Conservation (phyloP, 1,140 invertebrate genomes). For the Penaeus indicus region DNA sequence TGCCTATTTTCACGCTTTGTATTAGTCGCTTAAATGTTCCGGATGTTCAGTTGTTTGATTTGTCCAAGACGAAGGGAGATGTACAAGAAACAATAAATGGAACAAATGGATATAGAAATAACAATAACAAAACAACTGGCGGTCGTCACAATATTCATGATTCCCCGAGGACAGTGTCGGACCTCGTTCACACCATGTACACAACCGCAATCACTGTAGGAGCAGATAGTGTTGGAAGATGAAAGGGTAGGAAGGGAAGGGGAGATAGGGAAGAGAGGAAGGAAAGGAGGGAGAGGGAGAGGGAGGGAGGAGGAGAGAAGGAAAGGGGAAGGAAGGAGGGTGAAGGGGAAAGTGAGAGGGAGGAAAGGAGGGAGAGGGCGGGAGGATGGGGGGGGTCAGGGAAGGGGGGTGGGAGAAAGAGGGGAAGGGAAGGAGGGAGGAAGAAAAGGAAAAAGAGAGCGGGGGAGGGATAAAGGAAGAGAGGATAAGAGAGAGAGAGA, state of each 20-base stretch:
- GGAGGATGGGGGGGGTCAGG: not conserved
- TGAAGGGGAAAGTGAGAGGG: not conserved
- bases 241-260: not conserved
- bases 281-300: not conserved
- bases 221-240: not conserved
- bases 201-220: too few relatives aligned
- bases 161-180: too few relatives aligned
- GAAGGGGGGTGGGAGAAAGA: not conserved
- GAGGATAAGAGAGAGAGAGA: not conserved
- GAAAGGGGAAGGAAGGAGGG: not conserved
- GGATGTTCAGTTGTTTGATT: too few relatives aligned
- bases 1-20: too few relatives aligned
- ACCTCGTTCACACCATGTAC: too few relatives aligned
- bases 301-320: constrained; percentile 3
- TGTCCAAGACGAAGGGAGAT: too few relatives aligned
- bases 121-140: too few relatives aligned
- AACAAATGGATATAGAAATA: too few relatives aligned
- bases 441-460: not conserved
- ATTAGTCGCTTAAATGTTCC: too few relatives aligned
- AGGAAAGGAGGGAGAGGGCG: not conserved
- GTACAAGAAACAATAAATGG: too few relatives aligned
- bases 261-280: not conserved
- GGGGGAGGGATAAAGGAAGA: not conserved
- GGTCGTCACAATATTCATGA: too few relatives aligned
- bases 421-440: constrained; percentile 5